phyloP scores from a whole-genome alignment of 2,113 vertebrate genomes.

The Cryptotis parvus region DNA sequence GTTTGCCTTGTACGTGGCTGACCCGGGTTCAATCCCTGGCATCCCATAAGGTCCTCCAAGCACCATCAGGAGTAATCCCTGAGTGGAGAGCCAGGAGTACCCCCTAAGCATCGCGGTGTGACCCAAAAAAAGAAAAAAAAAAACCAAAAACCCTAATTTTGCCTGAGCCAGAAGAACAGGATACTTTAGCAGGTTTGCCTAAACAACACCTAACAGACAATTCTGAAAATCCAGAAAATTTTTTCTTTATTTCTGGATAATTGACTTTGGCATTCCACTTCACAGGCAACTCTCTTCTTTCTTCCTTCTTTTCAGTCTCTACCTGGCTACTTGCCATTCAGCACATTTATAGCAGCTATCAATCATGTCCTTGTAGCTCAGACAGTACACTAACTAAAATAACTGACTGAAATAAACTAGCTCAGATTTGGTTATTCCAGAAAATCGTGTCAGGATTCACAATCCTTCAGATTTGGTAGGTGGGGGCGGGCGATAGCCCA shows the following conservation, averaged over 20 bases:
- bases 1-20: no score
- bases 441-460: slow-evolving; percentile 20
- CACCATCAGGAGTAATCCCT: no score
- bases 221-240: not conserved
- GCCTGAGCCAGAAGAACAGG: not conserved
- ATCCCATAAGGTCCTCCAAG: no score
- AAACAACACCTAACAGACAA: not conserved
- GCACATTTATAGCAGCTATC: not conserved
- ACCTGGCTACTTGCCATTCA: not conserved
- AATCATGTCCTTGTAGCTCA: slow-evolving; percentile 50
- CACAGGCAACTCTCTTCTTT: slow-evolving; percentile 7
- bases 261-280: not conserved
- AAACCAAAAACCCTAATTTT: no score
- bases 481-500: no score
- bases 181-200: not conserved
- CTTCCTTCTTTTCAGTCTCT: slow-evolving; percentile 48
- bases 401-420: slow-evolving; percentile 50
- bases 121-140: no score
- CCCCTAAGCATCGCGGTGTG: no score
- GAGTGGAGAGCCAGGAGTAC: no score
- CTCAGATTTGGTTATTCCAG: slow-evolving; percentile 44
- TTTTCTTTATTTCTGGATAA: not conserved
- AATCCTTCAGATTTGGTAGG: slow-evolving; percentile 13
- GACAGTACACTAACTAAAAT: slow-evolving; percentile 6
- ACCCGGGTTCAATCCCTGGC: no score